A percentile compares a stretch with the other conserved stretches of the same genome.
phyloP scores from a whole-genome alignment of 1,140 invertebrate genomes.

The Spodoptera frugiperda region DNA sequence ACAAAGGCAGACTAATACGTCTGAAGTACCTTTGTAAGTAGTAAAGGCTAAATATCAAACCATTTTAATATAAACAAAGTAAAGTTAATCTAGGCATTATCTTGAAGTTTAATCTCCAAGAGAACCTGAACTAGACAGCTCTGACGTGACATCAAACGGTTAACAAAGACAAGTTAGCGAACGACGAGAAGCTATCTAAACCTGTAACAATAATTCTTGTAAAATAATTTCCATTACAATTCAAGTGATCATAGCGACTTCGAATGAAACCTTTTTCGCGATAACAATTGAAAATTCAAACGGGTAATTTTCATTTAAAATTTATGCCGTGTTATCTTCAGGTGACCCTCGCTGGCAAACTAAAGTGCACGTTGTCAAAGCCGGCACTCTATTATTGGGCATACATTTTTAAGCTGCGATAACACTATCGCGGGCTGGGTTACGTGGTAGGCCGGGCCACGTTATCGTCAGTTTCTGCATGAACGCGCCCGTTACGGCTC shows the following conservation, averaged over 20 bases:
- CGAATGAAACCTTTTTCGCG: neutral
- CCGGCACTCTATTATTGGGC: constrained; percentile 75
- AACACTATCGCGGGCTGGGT: constrained; percentile 75
- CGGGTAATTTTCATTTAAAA: constrained; percentile 33
- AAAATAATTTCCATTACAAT: constrained; percentile 19
- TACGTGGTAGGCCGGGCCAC: constrained; percentile 80
- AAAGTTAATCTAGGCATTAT: neutral
- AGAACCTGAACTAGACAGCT: constrained; percentile 18
- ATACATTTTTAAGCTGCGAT: constrained; percentile 80
- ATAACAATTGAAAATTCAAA: constrained; percentile 43
- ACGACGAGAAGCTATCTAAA: neutral
- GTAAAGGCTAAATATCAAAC: neutral
- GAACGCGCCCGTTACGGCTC: constrained; percentile 81
- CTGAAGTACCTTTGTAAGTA: neutral
- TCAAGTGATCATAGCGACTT: neutral
- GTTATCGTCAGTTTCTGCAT: constrained; percentile 86
- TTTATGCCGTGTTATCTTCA: constrained; percentile 51
- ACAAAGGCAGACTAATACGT: neutral
- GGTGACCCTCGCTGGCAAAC: constrained; percentile 43
- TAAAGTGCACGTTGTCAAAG: constrained; percentile 65
- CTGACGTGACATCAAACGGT: constrained; percentile 8
- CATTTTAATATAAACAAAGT: neutral
- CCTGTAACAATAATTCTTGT: neutral
- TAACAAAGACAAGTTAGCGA: constrained; percentile 14
- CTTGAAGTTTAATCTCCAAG: constrained; percentile 14